Percentiles rank a stretch among this genome's conserved stretches.
phyloP scores from a whole-genome alignment of 2,113 vertebrate species.

The Anthoscopus minutus region DNA sequence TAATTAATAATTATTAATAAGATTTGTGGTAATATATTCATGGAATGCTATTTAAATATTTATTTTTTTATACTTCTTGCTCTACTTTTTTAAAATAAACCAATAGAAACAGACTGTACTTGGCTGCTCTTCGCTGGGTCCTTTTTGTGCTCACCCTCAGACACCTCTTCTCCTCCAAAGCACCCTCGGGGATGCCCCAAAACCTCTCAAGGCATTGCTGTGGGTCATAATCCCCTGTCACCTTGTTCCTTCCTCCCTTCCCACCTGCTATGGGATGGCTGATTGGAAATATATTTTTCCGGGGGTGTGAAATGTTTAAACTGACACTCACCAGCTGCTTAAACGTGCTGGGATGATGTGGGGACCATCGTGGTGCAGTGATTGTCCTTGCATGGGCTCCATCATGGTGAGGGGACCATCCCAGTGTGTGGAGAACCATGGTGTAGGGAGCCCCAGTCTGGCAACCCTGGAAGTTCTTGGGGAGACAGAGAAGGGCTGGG shows the following conservation, averaged over 20 bases:
- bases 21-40: slow-evolving; percentile 31
- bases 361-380: background rate
- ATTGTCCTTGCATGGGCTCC: background rate
- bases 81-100: slow-evolving; percentile 18
- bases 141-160: background rate
- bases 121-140: background rate
- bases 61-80: slow-evolving; percentile 53
- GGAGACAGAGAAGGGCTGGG: background rate
- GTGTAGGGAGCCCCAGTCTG: rapidly evolving
- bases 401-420: rapidly evolving
- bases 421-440: rapidly evolving
- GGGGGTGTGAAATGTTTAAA: background rate
- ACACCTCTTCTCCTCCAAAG: background rate
- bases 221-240: background rate
- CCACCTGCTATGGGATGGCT: background rate
- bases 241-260: background rate
- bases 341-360: rapidly evolving
- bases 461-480: background rate
- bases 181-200: background rate
- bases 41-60: slow-evolving; percentile 55
- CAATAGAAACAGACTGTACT: background rate
- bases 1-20: slow-evolving; percentile 35
- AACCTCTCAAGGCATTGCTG: rapidly evolving
- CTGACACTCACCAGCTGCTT: background rate
- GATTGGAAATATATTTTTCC: background rate